phyloP scores from a whole-genome alignment of 2,888 invertebrate genomes.

The Phanerotoma sp. region DNA sequence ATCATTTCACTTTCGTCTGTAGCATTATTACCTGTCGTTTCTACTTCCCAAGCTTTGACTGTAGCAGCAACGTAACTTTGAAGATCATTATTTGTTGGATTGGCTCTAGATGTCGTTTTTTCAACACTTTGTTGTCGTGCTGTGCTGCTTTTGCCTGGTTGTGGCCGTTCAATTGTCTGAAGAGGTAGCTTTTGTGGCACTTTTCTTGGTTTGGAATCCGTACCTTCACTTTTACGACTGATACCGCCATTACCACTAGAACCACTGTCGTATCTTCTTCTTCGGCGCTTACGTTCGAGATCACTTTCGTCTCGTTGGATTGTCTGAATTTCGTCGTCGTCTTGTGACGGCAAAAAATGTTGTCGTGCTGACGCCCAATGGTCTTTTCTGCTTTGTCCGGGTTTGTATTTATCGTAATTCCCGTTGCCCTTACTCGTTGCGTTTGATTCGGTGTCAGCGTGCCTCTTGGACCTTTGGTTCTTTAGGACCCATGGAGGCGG shows the following conservation, averaged over 20 bases:
- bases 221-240: constrained; percentile 7
- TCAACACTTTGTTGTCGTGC: constrained; percentile 33
- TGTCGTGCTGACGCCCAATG: constrained; percentile 55
- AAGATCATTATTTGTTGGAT: constrained; percentile 42
- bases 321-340: constrained; percentile 41
- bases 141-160: constrained; percentile 31
- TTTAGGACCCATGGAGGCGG: constrained; percentile 48
- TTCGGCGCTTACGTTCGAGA: constrained; percentile 41
- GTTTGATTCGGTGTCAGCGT: constrained; percentile 45
- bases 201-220: constrained; percentile 38
- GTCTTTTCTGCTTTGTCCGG: constrained; percentile 47
- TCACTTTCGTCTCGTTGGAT: constrained; percentile 40
- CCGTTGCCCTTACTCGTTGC: constrained; percentile 42
- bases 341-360: constrained; percentile 45
- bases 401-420: constrained; percentile 44
- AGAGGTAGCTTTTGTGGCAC: constrained; percentile 51
- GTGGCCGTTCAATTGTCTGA: constrained; percentile 43
- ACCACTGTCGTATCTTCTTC: constrained; percentile 35
- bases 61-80: constrained; percentile 43
- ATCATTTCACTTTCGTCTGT: constrained; percentile 39
- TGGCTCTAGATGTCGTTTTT: constrained; percentile 36
- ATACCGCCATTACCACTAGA: constrained; percentile 29
- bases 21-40: constrained; percentile 39
- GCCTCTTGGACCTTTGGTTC: constrained; percentile 47
- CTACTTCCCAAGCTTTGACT: constrained; percentile 51